A percentile compares a stretch with the other conserved stretches of the same genome.
Evolutionary conservation across 2,797 vertebrate species (phyloP).

Genomic region (Corythornis leucogaster): DNA sequence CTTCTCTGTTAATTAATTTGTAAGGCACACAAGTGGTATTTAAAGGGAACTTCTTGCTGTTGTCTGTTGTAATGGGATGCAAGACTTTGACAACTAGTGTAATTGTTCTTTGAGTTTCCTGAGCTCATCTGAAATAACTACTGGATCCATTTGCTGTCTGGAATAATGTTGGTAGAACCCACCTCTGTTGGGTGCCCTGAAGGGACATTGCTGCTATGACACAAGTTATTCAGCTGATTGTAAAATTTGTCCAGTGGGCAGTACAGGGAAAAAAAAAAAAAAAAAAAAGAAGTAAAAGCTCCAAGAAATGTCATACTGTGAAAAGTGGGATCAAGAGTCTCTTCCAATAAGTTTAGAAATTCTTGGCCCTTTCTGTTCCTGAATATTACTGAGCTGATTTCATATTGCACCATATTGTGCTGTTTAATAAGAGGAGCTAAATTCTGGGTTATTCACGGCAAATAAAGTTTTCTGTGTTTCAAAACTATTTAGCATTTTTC

Average conservation of each 20-base stretch:
- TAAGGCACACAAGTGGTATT: not conserved
- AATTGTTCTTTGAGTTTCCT: not conserved
- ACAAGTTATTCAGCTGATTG: not conserved
- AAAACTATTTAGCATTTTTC: not conserved
- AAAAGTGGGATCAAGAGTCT: not conserved
- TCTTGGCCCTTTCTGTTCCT: not conserved
- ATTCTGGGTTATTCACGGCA: not conserved
- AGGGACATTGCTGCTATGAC: not conserved
- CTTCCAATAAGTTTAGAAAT: not conserved
- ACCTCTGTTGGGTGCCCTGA: not conserved
- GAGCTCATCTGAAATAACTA: not conserved
- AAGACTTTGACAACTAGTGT: not conserved
- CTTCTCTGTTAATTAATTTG: constrained; percentile 24
- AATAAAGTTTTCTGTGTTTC: not conserved
- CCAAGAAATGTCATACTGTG: not conserved
- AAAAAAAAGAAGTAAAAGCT: not conserved
- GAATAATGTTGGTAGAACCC: not conserved
- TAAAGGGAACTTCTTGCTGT: not conserved
- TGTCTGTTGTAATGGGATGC: not conserved
- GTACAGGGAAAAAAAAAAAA: not conserved
- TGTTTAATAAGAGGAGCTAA: not conserved
- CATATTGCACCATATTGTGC: not conserved
- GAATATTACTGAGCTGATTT: not conserved
- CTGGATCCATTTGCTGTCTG: not conserved
- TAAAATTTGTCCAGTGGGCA: not conserved